Base-by-base conservation (phyloP, 2,797 vertebrate genomes). In the Neopelma chrysocephalum region DNA sequence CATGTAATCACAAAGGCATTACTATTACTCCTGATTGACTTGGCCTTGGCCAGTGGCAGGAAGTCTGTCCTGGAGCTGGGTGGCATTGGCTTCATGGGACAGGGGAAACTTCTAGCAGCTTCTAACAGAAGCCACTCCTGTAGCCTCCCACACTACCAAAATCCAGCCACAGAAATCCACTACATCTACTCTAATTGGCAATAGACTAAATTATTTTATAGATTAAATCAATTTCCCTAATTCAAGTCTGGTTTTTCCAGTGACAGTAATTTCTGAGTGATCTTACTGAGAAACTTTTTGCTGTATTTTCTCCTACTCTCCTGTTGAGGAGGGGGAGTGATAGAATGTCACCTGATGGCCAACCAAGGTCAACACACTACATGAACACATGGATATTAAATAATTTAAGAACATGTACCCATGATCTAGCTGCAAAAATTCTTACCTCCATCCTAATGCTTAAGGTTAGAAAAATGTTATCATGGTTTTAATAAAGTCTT, bases 271-370 rank as follows among this genome's bases (percentile, higher is more conserved):
- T 62, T 21, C 22, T 40, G 79, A 73, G 29, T 40, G 13, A 57
- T 69, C 8, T 69, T n/a, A 15, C 10, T 27, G 15, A 25, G 0
- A 1, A 79, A 18, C 6, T 51, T 83, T 79, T 45, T 4, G 3
- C 22, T 73, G 6, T 51, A 47, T 62, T 69, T 88, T 73, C 5
- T 84, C 26, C 22, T 11, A n/a, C 12, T 43, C 4, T 38, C 19
- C 26, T 36, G 10, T 6, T 29, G 23, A 53, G 10, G 12, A 77
- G 14, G 2, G 15, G 1, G 21, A 27, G 15, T 6, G 20, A 31
- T 5, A 27, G 25, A 45, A 20, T 15, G 15, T 34, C 0, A 0
- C 15, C 31, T 31, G 45, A 45, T 1, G 1, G 32, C 54, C 42
- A n/a, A 15, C 22, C 32, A 77, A 38, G 19, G 11, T 66, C 80